Conservation (phyloP, 53 echinoderm and acorn worm genomes). For the Patiria pectinifera region DNA sequence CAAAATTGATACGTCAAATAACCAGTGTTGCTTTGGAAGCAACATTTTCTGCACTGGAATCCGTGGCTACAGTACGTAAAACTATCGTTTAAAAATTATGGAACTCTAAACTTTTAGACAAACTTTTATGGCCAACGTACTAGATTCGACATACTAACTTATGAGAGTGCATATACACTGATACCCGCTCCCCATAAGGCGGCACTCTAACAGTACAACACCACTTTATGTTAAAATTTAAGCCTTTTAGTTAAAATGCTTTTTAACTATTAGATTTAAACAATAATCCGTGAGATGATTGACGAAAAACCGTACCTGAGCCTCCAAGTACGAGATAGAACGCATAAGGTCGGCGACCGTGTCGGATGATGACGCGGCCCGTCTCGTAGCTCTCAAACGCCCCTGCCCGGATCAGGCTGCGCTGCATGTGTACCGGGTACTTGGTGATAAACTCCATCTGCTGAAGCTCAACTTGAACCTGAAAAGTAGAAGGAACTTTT, state of each 20-base stretch:
- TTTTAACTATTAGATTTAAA: not conserved
- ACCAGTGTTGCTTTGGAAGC: not conserved
- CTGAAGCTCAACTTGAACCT: conserved; percentile 97
- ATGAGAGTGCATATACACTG: too few species aligned
- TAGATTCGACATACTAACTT: too few species aligned
- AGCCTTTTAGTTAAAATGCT: not conserved
- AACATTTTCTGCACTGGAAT: too few species aligned
- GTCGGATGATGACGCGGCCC: conserved; percentile 87
- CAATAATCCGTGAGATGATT: not conserved
- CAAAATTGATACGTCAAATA: not conserved
- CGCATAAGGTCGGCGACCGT: conserved; percentile 82
- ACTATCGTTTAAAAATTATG: too few species aligned
- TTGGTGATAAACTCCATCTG: conserved; percentile 84
- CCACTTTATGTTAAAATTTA: too few species aligned
- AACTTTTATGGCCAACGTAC: too few species aligned
- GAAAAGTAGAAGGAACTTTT: not conserved
- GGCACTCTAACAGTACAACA: too few species aligned
- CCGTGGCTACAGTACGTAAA: too few species aligned
- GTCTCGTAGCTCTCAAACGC: conserved; percentile 82
- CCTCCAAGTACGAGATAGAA: conserved; percentile 94
- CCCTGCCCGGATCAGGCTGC: conserved; percentile 69
- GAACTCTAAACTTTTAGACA: too few species aligned
- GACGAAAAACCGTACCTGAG: conserved; percentile 62
- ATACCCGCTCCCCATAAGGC: too few species aligned
- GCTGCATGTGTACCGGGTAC: conserved; percentile 92